Evolutionary conservation across 2,888 invertebrate species (phyloP), one percentile per base, ranked within the genome.

Genomic region (Mythimna ferrago): DNA sequence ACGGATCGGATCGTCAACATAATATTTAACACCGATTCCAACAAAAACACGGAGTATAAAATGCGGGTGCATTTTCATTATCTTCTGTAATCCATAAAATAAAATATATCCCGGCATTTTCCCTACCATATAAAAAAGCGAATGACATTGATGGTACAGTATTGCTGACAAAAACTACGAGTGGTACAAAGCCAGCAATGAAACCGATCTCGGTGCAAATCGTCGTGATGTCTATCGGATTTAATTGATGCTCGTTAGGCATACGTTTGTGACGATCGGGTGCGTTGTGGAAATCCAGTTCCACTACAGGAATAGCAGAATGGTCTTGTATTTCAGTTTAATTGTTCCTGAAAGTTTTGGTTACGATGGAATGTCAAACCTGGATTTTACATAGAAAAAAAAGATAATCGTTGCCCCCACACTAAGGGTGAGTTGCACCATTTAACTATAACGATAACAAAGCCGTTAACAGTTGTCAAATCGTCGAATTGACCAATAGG

Each of bases 171-270:
- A 83, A 83, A 75, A 67, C 69, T 44, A 58, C 58, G 58, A 56
- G 11, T 63, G 1, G 38, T 38, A 57, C 38, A 11, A 56, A 67
- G 41, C 76, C 51, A 56, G 69, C 71, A 60, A 57, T 71, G 71
- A 62, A 68, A 75, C 44, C 32, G 56, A 67, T 41, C 53, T 51
- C 44, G 14, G 19, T 62, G 56, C 60, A 76, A 76, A 83, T 80
- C 58, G 57, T 26, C 32, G 10, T 66, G 63, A 70, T 72, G 44
- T 71, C 56, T 54, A 10, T 10, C 68, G 61, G 62, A 72, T 80
- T 85, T 80, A 76, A 83, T 77, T 66, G 73, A 54, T 58, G 58
- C 66, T 80, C 71, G 83, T 82, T 85, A 82, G 74, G 38, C 48
- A 58, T 51, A 35, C 51, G 60, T 19, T 61, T 26, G 21, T 60